Evolutionary conservation across 1,140 invertebrate genomes (phyloP), one percentile per base, ranked within the genome.

Genomic region (Limonius californicus): DNA sequence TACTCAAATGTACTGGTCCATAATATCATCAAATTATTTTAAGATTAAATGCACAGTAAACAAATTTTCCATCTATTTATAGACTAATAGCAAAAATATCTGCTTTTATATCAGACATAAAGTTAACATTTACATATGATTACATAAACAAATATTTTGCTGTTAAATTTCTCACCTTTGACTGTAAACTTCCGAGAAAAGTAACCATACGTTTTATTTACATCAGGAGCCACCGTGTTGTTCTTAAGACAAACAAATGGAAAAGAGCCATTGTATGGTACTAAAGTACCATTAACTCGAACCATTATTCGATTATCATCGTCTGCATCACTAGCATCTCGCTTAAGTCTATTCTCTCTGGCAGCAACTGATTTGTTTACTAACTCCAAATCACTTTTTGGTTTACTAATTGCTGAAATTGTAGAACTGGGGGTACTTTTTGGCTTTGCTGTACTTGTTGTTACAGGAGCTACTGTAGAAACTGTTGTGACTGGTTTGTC

Each of bases 161-260:
- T n/a, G n/a, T n/a, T n/a, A n/a, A n/a, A n/a, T n/a, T n/a, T n/a
- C 72, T 78, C 67, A 89, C 88, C 84, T 82, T 83, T 84, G 8
- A 85, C 79, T 27, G 78, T 77, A 54, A 90, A 70, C 43, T 79
- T 80, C 60, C 79, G 81, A 0, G 19, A 32, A 57, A 76, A 91
- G 72, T 86, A 85, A n/a, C 89, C 89, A 76, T 89, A 89, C 3
- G 82, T 85, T 65, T 88, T 87, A 30, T 84, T 83, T 2, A 83
- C 76, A 74, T 87, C 84, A 43, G 82, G 79, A 0, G 83, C 80
- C 18, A 89, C 78, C 0, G 81, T 77, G 67, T 85, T 85, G 18
- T 84, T 74, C 69, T 32, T 55, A 14, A 16, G 20, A 27, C 87
- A 89, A 62, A 84, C 78, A 61, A 81, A 83, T 0, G 83, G 79